Evolutionary conservation across 2,888 invertebrate genomes (phyloP).

Genomic region (Allacma fusca): DNA sequence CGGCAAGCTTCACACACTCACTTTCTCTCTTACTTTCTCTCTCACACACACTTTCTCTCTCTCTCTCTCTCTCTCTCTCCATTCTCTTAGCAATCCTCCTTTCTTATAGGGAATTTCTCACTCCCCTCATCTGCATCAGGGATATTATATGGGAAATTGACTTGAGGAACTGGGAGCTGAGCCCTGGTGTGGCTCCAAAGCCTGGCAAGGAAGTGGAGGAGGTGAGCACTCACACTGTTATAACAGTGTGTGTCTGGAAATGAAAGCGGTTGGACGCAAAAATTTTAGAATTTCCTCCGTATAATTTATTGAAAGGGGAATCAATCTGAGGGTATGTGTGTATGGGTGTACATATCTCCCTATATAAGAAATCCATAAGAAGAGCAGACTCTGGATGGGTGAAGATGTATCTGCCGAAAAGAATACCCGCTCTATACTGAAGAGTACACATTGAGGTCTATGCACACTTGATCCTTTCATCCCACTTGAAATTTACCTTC

Average conservation of each 20-base stretch:
- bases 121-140: no score
- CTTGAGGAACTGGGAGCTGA: no score
- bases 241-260: neutral
- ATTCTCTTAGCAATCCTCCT: neutral
- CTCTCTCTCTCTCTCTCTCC: neutral
- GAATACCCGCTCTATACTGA: no score
- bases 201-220: neutral
- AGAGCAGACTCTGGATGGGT: no score
- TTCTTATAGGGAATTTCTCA: no score
- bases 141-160: no score
- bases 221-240: neutral
- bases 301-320: neutral
- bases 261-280: conserved; percentile 10
- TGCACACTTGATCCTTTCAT: neutral
- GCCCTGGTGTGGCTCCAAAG: no score
- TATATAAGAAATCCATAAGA: no score
- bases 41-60: neutral
- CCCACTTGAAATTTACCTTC: neutral
- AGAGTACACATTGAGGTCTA: no score
- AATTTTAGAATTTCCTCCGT: neutral
- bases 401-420: no score
- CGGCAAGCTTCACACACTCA: neutral
- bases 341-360: no score
- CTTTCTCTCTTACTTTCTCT: neutral
- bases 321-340: neutral